Evolutionary conservation across 2,888 invertebrate species (phyloP).

Genomic region (Sphaeridia pumilis): DNA sequence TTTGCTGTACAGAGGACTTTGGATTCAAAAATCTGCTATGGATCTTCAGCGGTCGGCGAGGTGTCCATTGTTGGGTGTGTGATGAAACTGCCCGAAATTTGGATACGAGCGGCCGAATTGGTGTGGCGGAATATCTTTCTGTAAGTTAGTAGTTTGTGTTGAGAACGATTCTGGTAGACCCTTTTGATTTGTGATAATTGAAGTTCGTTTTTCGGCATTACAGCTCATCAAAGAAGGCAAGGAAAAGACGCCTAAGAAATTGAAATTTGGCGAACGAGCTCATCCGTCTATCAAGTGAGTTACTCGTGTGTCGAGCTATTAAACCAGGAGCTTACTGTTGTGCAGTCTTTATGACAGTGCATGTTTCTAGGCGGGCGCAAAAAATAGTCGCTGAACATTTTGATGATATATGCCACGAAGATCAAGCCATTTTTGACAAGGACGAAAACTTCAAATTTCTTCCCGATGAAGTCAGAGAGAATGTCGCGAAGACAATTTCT

Average conservation of each 20-base stretch:
- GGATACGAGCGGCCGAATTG: conserved; percentile 57
- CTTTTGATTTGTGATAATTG: too few relatives aligned
- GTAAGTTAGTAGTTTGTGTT: conserved; percentile 32
- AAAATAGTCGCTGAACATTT: conserved; percentile 64
- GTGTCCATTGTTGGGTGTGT: conserved; percentile 98
- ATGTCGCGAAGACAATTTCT: conserved; percentile 48
- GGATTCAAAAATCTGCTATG: conserved; percentile 86
- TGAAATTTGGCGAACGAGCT: conserved; percentile 55
- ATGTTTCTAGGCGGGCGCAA: conserved; percentile 54
- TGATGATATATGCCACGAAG: conserved; percentile 58
- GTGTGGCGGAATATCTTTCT: conserved; percentile 81
- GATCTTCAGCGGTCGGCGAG: conserved; percentile 97
- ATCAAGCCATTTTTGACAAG: conserved; percentile 73
- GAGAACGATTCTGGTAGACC: not conserved
- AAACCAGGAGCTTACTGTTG: too few relatives aligned
- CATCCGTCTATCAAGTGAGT: conserved; percentile 66
- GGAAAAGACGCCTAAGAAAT: conserved; percentile 60
- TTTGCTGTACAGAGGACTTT: conserved; percentile 87
- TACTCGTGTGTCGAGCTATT: too few relatives aligned
- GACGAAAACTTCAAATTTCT: conserved; percentile 60
- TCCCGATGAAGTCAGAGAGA: conserved; percentile 50
- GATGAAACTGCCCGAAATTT: conserved; percentile 72
- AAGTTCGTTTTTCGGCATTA: too few relatives aligned
- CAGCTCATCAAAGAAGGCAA: conserved; percentile 67
- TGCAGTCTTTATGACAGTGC: too few relatives aligned